Base-by-base conservation (phyloP, 2,888 invertebrate genomes). In the Digitonthophagus gazella region DNA sequence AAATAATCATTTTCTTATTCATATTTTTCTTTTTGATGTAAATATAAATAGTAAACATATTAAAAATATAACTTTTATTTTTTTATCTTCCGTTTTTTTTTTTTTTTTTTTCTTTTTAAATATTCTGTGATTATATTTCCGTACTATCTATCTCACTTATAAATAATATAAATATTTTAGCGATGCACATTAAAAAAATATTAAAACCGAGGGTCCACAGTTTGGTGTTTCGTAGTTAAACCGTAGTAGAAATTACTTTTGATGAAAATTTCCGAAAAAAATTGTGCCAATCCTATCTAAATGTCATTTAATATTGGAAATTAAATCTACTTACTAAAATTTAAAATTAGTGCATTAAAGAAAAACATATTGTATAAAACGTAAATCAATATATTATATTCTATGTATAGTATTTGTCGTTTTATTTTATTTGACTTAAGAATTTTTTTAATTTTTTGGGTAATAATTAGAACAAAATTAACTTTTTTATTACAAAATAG, bases 11-110 rank as follows among this genome's bases (percentile, higher is more conserved):
- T n/a, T n/a, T n/a, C n/a, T n/a, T n/a, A n/a, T n/a, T n/a, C n/a
- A n/a, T n/a, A 44, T 44, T 44, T 44, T 44, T 44, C 28, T 16
- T 61, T 61, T 61, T 61, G 61, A 16, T 61, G 15, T 61, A 18
- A 16, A 19, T 2, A 16, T 5, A 57, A 14, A 11, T 18, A 19
- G 15, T 61, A 61, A 19, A 61, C 20, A 19, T 61, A 8, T 61
- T 61, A 61, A 19, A 18, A 16, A 18, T 3, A 15, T n/a, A 15
- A 57, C 3, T 11, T 15, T 11, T n/a, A 15, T 57, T 57, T n/a
- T 57, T 15, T 1, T 57, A 15, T 16, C 14, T 57, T 57, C 6
- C 14, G 6, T n/a, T 16, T 15, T 15, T 15, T 57, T 15, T 15
- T 58, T 57, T 57, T 57, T n/a, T 16, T 57, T n/a, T 16, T 15